Base-by-base conservation (phyloP, 2,797 vertebrate genomes). In the Fringilla coelebs region DNA sequence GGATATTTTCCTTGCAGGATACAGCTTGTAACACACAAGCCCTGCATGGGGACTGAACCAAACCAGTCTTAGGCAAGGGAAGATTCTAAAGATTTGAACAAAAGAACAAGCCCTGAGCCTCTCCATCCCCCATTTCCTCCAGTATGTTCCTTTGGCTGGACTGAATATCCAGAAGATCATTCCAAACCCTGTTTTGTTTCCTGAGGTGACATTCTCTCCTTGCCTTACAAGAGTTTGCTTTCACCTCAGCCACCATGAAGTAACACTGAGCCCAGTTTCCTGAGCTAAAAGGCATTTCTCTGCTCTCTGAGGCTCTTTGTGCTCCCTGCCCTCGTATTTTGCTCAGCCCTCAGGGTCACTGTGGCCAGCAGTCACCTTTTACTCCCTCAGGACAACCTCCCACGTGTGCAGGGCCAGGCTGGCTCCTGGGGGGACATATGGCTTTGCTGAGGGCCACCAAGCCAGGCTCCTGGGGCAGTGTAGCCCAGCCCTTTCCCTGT, bases 401-500 rank as follows among this genome's bases (percentile, higher is more conserved):
- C 1, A 2, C 1, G 45, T 0, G 3, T 31, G 14, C 4, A 4
- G 24, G n/a, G 25, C 63, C 6, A 4, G 38, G 55, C 74, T 91
- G 51, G 55, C 54, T 88, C n/a, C 45, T 31, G n/a, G 19, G 7
- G 26, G 15, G 0, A 43, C 2, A 6, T 16, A 9, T n/a, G 76
- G 13, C 3, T 40, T 40, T 57, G 29, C 55, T 84, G 63, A n/a
- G 26, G 25, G 13, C 19, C 54, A 68, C 54, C 58, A 43, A 83
- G 75, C 28, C 32, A 1, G 7, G 12, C 0, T 79, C 34, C 76
- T 34, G 55, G 60, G 22, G 22, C 25, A 48, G n/a, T 26, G 32
- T 9, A 55, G 45, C 38, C 71, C 71, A 52, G 80, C 1, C 0
- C 12, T 17, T 24, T 3, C 11, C 6, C 5, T 1, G 1, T 0